Conservation (phyloP, 37 sponge, comb jelly and placozoan genomes). For the Hexactinellida sp. region DNA sequence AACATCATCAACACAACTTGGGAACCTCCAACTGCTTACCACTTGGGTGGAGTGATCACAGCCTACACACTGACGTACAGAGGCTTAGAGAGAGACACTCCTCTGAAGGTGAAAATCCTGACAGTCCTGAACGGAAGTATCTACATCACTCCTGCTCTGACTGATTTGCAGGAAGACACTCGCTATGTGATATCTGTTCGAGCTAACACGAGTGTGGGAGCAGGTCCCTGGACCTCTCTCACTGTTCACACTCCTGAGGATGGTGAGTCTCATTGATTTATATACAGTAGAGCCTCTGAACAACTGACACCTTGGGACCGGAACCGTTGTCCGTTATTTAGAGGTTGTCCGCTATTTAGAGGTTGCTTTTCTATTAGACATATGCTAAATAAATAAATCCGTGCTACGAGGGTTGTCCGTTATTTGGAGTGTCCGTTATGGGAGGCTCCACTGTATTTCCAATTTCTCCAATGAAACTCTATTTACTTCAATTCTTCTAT, state of each 20-base stretch:
- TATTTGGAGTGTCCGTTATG: too few species aligned
- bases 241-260: slow-evolving; percentile 9
- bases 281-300: too few species aligned
- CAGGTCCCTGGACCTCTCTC: background rate
- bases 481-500: too few species aligned
- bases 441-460: too few species aligned
- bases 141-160: slow-evolving; percentile 17
- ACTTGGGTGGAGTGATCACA: slow-evolving; percentile 17
- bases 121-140: slow-evolving; percentile 1
- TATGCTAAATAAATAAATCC: too few species aligned
- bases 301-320: too few species aligned
- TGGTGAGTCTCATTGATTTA: too few species aligned
- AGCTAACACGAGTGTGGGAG: slow-evolving; percentile 13
- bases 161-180: slow-evolving; percentile 5
- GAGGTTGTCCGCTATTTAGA: too few species aligned
- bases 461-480: too few species aligned
- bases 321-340: too few species aligned
- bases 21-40: slow-evolving; percentile 4
- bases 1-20: slow-evolving; percentile 14
- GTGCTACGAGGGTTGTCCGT: too few species aligned
- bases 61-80: background rate
- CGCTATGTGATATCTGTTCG: slow-evolving; percentile 2
- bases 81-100: background rate
- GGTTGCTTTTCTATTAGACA: too few species aligned
- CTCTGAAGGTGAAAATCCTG: background rate